Conservation (phyloP, 2,113 vertebrate genomes). For the Cephalophus harveyi region DNA sequence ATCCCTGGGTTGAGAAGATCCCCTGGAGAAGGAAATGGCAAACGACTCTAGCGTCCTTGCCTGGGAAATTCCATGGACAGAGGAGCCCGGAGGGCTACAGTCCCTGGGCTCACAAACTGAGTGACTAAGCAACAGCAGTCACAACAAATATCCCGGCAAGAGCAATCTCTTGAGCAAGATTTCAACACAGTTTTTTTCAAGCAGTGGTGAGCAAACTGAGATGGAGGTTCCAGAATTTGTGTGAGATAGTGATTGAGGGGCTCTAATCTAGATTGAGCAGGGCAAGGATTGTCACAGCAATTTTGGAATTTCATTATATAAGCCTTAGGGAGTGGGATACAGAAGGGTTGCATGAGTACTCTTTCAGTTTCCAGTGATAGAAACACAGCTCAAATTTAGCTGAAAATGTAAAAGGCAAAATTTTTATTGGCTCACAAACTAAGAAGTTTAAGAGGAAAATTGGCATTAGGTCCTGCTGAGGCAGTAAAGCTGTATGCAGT, state of each 20-base stretch:
- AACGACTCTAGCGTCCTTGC: neutral
- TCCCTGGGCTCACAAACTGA: neutral
- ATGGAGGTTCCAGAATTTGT: neutral
- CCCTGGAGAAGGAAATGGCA: neutral
- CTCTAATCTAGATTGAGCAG: neutral
- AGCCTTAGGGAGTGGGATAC: neutral
- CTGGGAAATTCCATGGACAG: neutral
- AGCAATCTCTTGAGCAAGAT: neutral
- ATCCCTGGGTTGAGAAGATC: neutral
- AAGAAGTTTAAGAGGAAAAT: neutral
- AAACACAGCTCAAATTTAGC: neutral
- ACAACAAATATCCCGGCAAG: neutral
- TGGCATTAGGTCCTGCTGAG: neutral
- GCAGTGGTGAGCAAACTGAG: neutral
- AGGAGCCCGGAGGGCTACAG: rapidly evolving
- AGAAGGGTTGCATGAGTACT: neutral
- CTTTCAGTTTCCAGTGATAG: neutral
- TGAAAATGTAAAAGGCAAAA: neutral
- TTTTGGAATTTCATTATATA: neutral
- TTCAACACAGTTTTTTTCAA: neutral
- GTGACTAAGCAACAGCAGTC: neutral
- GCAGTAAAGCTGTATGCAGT: neutral
- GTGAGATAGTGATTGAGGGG: neutral
- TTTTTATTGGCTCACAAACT: neutral
- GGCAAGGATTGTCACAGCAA: neutral